These are phyloP conservation scores for Lemur catta DNA, from an alignment of 2,797 vertebrate species.

Conservation along the genomic window DNA sequence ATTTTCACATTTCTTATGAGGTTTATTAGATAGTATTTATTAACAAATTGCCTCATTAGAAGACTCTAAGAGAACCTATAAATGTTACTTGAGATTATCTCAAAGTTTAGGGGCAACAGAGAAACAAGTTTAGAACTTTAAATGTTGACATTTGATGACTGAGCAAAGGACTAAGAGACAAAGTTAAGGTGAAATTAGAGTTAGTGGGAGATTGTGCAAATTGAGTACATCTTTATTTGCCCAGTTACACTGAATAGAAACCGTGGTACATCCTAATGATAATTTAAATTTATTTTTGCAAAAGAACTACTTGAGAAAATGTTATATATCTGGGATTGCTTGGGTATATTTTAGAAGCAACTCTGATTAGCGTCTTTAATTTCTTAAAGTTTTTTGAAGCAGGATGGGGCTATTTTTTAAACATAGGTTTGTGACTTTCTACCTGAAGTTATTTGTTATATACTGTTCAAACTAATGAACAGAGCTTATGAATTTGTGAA, in stretches of 20 bases:
- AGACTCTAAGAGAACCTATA: not conserved
- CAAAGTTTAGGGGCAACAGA: not conserved
- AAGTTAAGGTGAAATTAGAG: not conserved
- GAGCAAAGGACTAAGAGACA: not conserved
- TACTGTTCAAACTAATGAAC: not conserved
- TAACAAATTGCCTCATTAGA: not conserved
- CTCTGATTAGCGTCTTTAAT: not conserved
- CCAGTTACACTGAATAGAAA: not conserved
- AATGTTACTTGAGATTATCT: not conserved
- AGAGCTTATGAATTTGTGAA: constrained; percentile 4
- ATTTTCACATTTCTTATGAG: not conserved
- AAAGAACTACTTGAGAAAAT: not conserved
- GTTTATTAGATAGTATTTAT: not conserved
- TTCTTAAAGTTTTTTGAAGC: not conserved
- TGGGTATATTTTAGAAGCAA: constrained; percentile 32
- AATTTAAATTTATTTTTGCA: constrained; percentile 4
- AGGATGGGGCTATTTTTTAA: not conserved
- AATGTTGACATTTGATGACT: not conserved
- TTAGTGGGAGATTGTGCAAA: not conserved
- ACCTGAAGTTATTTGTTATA: not conserved
- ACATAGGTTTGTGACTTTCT: not conserved
- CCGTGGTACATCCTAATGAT: not conserved
- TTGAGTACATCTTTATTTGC: not conserved
- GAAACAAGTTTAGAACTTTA: not conserved
- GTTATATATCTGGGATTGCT: not conserved